Conservation (phyloP, 30 jellyfish, hydroid and myxozoan species). For the Aurelia aurita complex sp. Pacific region DNA sequence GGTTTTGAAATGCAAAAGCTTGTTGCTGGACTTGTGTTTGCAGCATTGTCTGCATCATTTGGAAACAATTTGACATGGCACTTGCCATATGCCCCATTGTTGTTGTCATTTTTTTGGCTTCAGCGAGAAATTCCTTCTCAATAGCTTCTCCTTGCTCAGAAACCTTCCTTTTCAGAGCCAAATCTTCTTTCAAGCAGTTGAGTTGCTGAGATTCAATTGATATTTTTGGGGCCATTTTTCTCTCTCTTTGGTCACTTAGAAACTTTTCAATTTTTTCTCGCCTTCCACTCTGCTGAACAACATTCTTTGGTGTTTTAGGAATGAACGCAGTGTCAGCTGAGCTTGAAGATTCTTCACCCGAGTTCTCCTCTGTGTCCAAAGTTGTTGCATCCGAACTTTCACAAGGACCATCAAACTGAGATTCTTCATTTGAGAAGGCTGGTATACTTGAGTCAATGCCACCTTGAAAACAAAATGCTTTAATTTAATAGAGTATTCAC, state of each 20-base stretch:
- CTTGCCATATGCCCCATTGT: no score
- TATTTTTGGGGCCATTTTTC: slow-evolving; percentile 14
- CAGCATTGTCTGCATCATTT: no score
- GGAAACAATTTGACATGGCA: no score
- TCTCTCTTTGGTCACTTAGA: slow-evolving; percentile 26
- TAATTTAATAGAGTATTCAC: not conserved
- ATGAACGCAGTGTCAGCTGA: not conserved
- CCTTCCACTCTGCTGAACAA: slow-evolving; percentile 19
- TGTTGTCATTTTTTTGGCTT: no score
- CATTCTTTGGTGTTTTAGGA: no score
- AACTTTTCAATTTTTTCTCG: slow-evolving; percentile 21
- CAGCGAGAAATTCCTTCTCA: no score
- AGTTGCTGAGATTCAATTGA: not conserved
- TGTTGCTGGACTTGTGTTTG: no score
- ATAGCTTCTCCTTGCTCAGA: no score
- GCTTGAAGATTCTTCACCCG: slow-evolving; percentile 13
- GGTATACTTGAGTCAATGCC: slow-evolving; percentile 8
- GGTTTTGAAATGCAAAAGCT: no score
- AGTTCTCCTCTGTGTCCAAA: not conserved
- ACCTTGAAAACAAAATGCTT: not conserved
- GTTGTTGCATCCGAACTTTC: no score
- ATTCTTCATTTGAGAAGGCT: slow-evolving; percentile 5
- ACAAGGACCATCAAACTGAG: not conserved
- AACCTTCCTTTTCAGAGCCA: no score
- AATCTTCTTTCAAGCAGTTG: no score